A percentile compares a stretch with the other conserved stretches of the same genome.
Conservation (phyloP, 2,888 invertebrate genomes). For the Polyploca ridens region DNA sequence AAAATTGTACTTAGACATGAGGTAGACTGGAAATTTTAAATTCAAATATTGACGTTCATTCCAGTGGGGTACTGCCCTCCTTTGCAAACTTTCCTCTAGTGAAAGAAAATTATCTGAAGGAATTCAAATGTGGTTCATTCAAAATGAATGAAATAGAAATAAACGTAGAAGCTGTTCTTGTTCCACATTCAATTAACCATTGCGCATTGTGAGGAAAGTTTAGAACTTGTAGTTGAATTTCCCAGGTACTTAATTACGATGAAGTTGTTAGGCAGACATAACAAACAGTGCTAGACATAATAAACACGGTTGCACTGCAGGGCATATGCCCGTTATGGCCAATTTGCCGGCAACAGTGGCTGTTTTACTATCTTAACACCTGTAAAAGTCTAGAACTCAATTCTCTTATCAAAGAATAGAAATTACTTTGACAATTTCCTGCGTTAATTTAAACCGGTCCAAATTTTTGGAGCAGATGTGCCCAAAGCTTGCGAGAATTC, state of each 20-base stretch:
- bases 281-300: conserved; percentile 5
- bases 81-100: background rate
- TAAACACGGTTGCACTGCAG: conserved; percentile 1
- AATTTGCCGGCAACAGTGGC: background rate
- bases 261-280: background rate
- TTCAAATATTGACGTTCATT: background rate
- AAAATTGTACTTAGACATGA: background rate
- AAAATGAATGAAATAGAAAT: background rate
- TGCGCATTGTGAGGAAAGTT: background rate
- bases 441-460: conserved; percentile 38
- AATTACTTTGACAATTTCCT: conserved; percentile 43
- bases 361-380: conserved; percentile 37
- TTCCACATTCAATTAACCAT: background rate
- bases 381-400: conserved; percentile 42
- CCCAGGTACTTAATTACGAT: background rate
- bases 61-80: background rate
- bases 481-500: conserved; percentile 30
- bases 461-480: conserved; percentile 45
- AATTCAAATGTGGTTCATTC: background rate
- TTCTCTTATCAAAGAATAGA: conserved; percentile 37
- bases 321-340: background rate
- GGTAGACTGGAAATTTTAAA: background rate
- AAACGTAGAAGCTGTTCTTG: background rate
- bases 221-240: background rate
- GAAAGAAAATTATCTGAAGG: background rate